These are phyloP conservation scores for Carollia perspicillata DNA, from an alignment of 2,113 vertebrate genomes.

Conservation along the genomic window DNA sequence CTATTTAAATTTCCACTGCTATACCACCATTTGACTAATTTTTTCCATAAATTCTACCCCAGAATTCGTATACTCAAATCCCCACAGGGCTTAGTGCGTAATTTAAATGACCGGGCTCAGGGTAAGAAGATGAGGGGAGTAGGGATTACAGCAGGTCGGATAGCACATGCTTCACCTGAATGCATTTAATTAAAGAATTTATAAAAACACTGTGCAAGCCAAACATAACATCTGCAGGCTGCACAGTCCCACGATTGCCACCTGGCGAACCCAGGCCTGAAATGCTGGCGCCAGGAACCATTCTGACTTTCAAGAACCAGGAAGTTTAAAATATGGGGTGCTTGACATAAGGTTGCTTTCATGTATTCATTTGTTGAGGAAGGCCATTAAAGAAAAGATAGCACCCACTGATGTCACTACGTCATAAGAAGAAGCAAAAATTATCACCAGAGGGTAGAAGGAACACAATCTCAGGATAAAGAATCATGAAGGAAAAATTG, in stretches of 20 bases:
- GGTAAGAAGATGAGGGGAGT: conserved; percentile 14
- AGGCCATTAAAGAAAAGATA: not conserved
- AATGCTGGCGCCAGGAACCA: not conserved
- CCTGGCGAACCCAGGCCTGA: not conserved
- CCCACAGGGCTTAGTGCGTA: not conserved
- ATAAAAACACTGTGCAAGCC: conserved; percentile 8
- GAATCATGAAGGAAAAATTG: not conserved
- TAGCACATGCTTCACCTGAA: conserved; percentile 10
- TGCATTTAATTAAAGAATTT: conserved; percentile 47
- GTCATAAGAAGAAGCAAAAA: conserved; percentile 10
- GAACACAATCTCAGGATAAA: not conserved
- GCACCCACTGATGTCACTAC: not conserved
- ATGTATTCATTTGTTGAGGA: not conserved
- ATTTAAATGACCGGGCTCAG: conserved; percentile 2
- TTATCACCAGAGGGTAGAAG: not conserved
- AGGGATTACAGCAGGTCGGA: not conserved
- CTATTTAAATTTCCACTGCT: not conserved
- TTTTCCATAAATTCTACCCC: not conserved
- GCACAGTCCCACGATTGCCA: not conserved
- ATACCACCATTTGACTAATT: not conserved
- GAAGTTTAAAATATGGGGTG: not conserved
- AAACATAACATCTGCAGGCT: conserved; percentile 1
- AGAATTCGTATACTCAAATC: not conserved
- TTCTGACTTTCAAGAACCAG: not conserved
- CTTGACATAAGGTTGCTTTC: not conserved